phyloP scores from a whole-genome alignment of 2,113 vertebrate genomes.

The Chloropsis hardwickii region DNA sequence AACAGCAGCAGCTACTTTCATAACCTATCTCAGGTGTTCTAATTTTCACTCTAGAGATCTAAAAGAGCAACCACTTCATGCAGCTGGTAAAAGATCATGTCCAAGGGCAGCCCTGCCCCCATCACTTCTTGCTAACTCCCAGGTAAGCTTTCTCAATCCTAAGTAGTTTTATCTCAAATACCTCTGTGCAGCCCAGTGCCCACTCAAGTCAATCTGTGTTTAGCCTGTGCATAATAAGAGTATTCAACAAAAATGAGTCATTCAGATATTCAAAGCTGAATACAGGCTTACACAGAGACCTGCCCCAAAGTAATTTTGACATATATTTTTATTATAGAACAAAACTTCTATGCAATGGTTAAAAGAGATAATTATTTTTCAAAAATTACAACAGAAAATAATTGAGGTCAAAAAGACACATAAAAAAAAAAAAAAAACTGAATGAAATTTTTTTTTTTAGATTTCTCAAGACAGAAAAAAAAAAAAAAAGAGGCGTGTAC shows the following conservation, averaged over 20 bases:
- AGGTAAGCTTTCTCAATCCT: not conserved
- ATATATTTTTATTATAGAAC: not conserved
- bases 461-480: not conserved
- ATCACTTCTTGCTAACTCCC: not conserved
- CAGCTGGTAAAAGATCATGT: not conserved
- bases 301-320: not conserved
- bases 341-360: not conserved
- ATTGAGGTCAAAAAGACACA: not conserved
- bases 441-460: no score
- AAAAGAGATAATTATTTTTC: not conserved
- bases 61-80: not conserved
- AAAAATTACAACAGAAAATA: not conserved
- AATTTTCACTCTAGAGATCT: not conserved
- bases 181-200: not conserved
- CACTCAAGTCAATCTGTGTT: not conserved
- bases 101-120: not conserved
- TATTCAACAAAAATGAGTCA: not conserved
- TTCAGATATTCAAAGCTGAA: not conserved
- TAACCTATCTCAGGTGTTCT: not conserved
- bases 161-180: not conserved
- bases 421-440: not conserved
- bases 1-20: not conserved
- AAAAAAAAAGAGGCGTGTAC: no score
- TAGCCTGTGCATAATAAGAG: not conserved
- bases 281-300: not conserved